These are phyloP conservation scores for Boloria selene DNA, from an alignment of 2,888 invertebrate species.

Conservation along the genomic window DNA sequence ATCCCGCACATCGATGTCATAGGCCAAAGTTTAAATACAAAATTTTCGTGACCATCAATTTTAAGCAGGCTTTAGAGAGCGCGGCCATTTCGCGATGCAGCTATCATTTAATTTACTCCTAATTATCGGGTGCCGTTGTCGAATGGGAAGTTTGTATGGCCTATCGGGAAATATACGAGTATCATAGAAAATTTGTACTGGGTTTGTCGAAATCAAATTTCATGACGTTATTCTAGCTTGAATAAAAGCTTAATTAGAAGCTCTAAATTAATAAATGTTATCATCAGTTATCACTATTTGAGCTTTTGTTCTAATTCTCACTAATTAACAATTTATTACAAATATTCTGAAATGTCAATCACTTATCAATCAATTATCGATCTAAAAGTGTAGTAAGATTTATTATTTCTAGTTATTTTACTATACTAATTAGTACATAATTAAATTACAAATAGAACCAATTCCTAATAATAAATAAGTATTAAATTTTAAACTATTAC, in stretches of 20 bases:
- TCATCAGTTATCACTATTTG: background rate
- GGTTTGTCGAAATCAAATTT: constrained; percentile 30
- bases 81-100: constrained; percentile 41
- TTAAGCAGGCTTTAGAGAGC: constrained; percentile 37
- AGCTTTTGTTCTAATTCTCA: too few species aligned
- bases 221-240: constrained; percentile 16
- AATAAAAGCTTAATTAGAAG: constrained; percentile 26
- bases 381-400: too few species aligned
- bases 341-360: too few species aligned
- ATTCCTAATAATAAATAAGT: too few species aligned
- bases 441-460: too few species aligned
- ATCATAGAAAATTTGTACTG: constrained; percentile 27
- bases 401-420: too few species aligned
- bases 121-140: constrained; percentile 58
- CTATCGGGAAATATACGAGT: constrained; percentile 30
- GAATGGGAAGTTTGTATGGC: constrained; percentile 34
- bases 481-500: too few species aligned
- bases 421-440: too few species aligned
- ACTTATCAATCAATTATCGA: too few species aligned
- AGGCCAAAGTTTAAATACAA: constrained; percentile 31
- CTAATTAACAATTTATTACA: too few species aligned
- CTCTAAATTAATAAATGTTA: background rate
- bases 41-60: constrained; percentile 34
- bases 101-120: constrained; percentile 70
- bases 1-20: constrained; percentile 21